phyloP scores from a whole-genome alignment of 2,888 invertebrate genomes.

The Mesorhabditis spiculigera region DNA sequence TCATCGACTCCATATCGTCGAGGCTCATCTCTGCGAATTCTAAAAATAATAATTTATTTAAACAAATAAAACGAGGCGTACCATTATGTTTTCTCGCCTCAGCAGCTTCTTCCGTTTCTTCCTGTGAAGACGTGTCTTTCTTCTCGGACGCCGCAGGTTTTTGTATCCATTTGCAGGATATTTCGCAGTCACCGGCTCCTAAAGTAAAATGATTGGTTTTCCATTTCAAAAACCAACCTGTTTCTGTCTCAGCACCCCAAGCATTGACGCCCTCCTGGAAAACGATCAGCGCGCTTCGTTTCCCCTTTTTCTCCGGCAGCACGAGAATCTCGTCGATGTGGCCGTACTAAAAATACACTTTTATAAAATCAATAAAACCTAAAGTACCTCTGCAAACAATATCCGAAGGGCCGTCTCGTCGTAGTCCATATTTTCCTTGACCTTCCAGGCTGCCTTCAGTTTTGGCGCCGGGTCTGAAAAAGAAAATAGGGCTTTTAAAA shows the following conservation, averaged over 20 bases:
- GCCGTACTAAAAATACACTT: constrained; percentile 17
- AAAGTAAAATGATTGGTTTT: neutral
- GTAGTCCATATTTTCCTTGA: neutral
- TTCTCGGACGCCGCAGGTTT: neutral
- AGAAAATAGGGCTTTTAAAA: neutral
- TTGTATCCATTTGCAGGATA: neutral
- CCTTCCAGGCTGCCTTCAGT: constrained; percentile 1
- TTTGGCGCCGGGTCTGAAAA: neutral
- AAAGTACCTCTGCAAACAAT: neutral
- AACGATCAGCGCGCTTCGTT: constrained; percentile 18
- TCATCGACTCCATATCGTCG: neutral
- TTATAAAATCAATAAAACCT: neutral
- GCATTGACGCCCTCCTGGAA: constrained; percentile 19
- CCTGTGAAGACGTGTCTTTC: no score
- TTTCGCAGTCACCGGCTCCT: neutral
- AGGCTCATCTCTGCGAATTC: neutral
- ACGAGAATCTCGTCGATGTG: constrained; percentile 16
- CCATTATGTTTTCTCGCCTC: neutral
- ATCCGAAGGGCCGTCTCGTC: neutral
- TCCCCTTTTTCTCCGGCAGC: constrained; percentile 15
- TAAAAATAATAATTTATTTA: neutral
- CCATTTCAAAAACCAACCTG: constrained; percentile 10
- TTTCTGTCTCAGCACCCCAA: constrained; percentile 28
- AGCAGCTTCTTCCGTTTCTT: no score
- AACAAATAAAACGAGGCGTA: neutral